These are phyloP conservation scores for Troides oblongomaculatus DNA, from an alignment of 2,888 invertebrate species.

Conservation along the genomic window DNA sequence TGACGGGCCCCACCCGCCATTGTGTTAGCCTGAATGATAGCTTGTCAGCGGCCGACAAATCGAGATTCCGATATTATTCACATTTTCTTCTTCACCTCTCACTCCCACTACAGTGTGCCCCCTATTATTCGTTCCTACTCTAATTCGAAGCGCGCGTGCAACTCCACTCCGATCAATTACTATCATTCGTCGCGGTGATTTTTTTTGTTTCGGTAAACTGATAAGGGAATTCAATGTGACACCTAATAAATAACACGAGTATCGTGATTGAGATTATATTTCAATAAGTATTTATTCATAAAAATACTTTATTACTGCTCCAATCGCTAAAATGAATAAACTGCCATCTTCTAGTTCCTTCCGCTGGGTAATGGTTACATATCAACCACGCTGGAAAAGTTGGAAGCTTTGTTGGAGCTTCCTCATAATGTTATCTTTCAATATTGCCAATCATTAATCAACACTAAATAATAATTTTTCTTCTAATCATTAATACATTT, in stretches of 20 bases:
- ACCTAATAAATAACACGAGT: slow-evolving; percentile 59
- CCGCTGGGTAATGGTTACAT: too few species aligned
- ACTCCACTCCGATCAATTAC: slow-evolving; percentile 46
- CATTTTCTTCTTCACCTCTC: slow-evolving; percentile 53
- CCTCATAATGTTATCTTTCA: too few species aligned
- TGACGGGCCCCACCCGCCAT: slow-evolving; percentile 61
- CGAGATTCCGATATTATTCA: slow-evolving; percentile 71
- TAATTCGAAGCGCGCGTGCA: slow-evolving; percentile 44
- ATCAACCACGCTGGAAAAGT: too few species aligned
- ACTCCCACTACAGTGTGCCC: slow-evolving; percentile 39
- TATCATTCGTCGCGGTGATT: slow-evolving; percentile 68
- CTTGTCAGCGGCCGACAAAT: slow-evolving; percentile 72
- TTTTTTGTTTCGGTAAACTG: slow-evolving; percentile 47
- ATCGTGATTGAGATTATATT: slow-evolving; percentile 34
- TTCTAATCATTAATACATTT: too few species aligned
- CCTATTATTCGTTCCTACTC: slow-evolving; percentile 37
- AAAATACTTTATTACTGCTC: background rate
- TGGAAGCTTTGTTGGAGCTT: too few species aligned
- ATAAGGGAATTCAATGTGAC: slow-evolving; percentile 64
- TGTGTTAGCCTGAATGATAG: slow-evolving; percentile 63
- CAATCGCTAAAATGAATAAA: background rate
- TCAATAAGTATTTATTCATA: slow-evolving; percentile 4
- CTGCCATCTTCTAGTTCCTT: too few species aligned
- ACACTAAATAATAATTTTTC: too few species aligned
- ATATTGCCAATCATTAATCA: too few species aligned